Conservation (phyloP, 2,113 vertebrate species). For the Thunnus maccoyii region DNA sequence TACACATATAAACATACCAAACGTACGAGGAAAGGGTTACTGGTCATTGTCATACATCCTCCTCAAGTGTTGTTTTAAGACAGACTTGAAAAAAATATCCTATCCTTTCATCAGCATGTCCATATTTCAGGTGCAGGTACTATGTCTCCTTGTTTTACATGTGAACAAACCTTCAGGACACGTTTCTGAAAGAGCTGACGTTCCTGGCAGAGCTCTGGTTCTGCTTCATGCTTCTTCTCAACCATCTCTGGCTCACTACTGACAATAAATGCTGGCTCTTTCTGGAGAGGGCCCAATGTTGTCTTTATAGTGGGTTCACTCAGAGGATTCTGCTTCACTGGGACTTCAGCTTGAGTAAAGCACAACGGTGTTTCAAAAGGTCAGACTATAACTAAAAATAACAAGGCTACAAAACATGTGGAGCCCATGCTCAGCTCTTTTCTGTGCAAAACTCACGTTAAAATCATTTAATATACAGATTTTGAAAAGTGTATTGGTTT, state of each 20-base stretch:
- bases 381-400: not conserved
- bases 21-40: too few species aligned
- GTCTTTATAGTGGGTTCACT: not conserved
- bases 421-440: not conserved
- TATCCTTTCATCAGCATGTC: not conserved
- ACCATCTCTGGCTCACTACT: not conserved
- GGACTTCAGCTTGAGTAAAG: constrained; percentile 1
- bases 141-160: not conserved
- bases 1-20: too few species aligned
- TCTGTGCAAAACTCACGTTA: not conserved
- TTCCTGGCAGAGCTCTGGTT: constrained; percentile 22
- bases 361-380: constrained; percentile 4
- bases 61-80: too few species aligned
- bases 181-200: constrained; percentile 62
- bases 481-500: not conserved
- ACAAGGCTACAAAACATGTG: not conserved
- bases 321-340: constrained; percentile 12
- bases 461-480: not conserved
- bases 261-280: not conserved
- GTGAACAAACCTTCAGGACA: constrained; percentile 73
- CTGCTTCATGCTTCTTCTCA: constrained; percentile 1
- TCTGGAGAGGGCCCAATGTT: not conserved
- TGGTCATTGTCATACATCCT: too few species aligned
- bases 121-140: not conserved
- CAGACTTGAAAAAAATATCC: not conserved